Percentiles rank a stretch among this genome's conserved stretches.
Evolutionary conservation across 92 coral and sea anemone species (phyloP).

Genomic region (Galaxea fascicularis): DNA sequence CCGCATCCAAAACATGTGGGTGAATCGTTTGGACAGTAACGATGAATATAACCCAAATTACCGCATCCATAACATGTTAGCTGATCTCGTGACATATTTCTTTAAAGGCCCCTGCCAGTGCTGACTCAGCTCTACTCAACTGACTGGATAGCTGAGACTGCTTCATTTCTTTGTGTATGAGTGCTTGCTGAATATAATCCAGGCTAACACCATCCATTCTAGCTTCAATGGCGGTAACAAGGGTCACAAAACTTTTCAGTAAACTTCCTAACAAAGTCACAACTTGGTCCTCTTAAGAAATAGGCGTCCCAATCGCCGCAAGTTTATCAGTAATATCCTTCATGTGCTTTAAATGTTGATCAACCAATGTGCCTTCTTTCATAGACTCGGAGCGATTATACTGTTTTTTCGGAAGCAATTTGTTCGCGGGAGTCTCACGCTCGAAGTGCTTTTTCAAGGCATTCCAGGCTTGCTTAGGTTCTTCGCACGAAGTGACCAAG

Average conservation of each 20-base stretch:
- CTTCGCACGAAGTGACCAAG: constrained; percentile 50
- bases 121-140: constrained; percentile 57
- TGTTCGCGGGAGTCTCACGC: constrained; percentile 57
- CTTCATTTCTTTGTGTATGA: constrained; percentile 63
- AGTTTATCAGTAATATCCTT: constrained; percentile 63
- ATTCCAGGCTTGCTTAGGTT: constrained; percentile 58
- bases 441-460: constrained; percentile 44
- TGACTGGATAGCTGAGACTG: constrained; percentile 31
- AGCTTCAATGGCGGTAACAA: constrained; percentile 69
- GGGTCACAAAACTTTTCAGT: constrained; percentile 60
- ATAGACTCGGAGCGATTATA: constrained; percentile 63
- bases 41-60: constrained; percentile 57
- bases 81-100: constrained; percentile 35
- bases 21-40: constrained; percentile 43
- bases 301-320: constrained; percentile 69
- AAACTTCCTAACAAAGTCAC: constrained; percentile 66
- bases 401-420: constrained; percentile 57
- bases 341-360: constrained; percentile 63
- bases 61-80: constrained; percentile 56
- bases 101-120: constrained; percentile 48
- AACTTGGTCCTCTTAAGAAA: constrained; percentile 64
- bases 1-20: too few relatives aligned
- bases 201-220: constrained; percentile 53
- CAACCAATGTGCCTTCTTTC: constrained; percentile 65
- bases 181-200: constrained; percentile 65